Percentiles rank a stretch among this genome's conserved stretches.
phyloP scores from a whole-genome alignment of 1,140 invertebrate genomes.

The Megalonaias nervosa region DNA sequence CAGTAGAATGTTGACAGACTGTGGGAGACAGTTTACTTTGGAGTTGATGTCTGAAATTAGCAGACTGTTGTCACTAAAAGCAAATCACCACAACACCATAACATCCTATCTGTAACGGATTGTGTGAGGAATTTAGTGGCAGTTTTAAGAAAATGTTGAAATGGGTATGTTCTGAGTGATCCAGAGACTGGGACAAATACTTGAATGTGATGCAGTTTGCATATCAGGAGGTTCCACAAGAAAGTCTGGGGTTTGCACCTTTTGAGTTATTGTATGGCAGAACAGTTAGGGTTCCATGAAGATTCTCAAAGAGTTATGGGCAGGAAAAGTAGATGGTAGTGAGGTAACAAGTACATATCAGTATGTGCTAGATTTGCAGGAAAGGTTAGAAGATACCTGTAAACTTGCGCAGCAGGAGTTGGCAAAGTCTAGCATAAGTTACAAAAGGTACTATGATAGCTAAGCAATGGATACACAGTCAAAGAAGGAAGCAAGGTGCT shows the following conservation, averaged over 20 bases:
- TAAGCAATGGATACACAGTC: background rate
- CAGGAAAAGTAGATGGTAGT: constrained; percentile 14
- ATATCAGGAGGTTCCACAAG: constrained; percentile 49
- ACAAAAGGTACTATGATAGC: constrained; percentile 9
- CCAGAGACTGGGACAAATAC: constrained; percentile 58
- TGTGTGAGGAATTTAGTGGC: constrained; percentile 48
- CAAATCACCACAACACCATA: constrained; percentile 20
- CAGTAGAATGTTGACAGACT: constrained; percentile 38
- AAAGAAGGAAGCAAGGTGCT: constrained; percentile 24
- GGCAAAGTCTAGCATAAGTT: background rate
- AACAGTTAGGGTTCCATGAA: constrained; percentile 35
- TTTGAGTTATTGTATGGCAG: constrained; percentile 51
- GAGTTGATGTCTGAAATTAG: constrained; percentile 13
- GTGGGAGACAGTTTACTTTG: constrained; percentile 22
- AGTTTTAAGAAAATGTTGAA: constrained; percentile 42
- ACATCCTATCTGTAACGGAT: constrained; percentile 47
- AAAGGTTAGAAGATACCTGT: no score
- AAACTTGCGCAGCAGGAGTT: no score
- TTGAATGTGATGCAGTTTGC: constrained; percentile 54
- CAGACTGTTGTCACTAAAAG: constrained; percentile 15
- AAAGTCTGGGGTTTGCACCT: constrained; percentile 44
- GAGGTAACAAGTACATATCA: constrained; percentile 39
- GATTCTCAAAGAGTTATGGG: constrained; percentile 41
- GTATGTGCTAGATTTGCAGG: constrained; percentile 33
- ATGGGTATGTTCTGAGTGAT: constrained; percentile 10